These are phyloP conservation scores for Agrotis ipsilon DNA, from an alignment of 2,888 invertebrate species.

Conservation along the genomic window DNA sequence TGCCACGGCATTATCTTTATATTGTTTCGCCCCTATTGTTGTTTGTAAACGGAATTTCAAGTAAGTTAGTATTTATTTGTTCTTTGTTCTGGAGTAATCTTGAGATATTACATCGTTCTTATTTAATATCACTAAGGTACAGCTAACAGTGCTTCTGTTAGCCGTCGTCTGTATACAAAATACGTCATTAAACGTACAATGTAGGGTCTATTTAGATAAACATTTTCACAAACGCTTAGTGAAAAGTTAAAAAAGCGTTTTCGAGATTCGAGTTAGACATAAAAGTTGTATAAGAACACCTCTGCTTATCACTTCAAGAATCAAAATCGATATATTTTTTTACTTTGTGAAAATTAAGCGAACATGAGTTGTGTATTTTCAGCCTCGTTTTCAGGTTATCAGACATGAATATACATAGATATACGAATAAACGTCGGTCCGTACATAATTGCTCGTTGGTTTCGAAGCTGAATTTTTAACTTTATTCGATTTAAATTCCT, in stretches of 20 bases:
- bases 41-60: slow-evolving; percentile 44
- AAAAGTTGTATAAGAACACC: no score
- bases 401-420: slow-evolving; percentile 13
- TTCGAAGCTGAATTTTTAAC: slow-evolving; percentile 12
- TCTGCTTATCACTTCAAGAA: no score
- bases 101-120: not conserved
- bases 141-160: not conserved
- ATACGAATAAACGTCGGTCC: not conserved
- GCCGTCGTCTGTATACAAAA: no score
- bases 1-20: slow-evolving; percentile 45
- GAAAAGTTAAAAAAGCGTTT: no score
- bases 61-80: slow-evolving; percentile 30
- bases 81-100: slow-evolving; percentile 28
- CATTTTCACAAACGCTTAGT: no score
- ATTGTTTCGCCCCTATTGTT: slow-evolving; percentile 44
- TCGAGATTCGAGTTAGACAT: no score
- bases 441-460: slow-evolving; percentile 15
- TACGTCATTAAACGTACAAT: no score
- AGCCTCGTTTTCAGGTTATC: slow-evolving; percentile 16
- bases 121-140: not conserved
- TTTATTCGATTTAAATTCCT: slow-evolving; percentile 28
- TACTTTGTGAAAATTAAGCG: not conserved
- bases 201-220: no score
- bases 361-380: not conserved
- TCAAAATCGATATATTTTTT: no score